Evolutionary conservation across 2,888 invertebrate genomes (phyloP).

Genomic region (Quadroppia sp.): DNA sequence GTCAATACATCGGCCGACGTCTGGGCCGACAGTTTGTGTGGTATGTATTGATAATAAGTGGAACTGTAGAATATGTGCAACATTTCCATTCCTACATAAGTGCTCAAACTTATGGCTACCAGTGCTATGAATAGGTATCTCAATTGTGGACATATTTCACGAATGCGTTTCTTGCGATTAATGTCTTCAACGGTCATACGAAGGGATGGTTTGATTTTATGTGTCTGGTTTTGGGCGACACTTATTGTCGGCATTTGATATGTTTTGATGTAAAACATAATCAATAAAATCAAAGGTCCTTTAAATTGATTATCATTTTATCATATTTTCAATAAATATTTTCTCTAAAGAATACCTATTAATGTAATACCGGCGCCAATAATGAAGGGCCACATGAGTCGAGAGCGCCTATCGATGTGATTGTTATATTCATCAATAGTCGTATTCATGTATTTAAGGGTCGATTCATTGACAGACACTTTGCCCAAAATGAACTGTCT

Average conservation of each 20-base stretch:
- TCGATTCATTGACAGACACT: constrained; percentile 10
- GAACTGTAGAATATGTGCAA: neutral
- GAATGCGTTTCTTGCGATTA: neutral
- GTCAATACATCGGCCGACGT: neutral
- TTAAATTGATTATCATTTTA: neutral
- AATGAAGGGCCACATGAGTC: neutral
- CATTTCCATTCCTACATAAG: neutral
- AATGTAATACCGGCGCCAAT: neutral
- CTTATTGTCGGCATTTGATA: neutral
- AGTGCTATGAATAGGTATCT: neutral
- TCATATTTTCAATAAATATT: no score
- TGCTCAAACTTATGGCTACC: neutral
- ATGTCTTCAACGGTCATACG: neutral
- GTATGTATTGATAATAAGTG: neutral
- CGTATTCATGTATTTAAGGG: neutral
- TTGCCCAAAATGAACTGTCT: constrained; percentile 26
- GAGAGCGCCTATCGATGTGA: neutral
- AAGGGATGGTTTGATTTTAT: neutral
- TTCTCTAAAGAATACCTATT: no score
- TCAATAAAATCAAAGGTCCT: neutral
- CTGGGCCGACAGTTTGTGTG: neutral
- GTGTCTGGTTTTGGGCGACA: neutral
- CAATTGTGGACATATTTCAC: neutral
- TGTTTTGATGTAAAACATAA: neutral
- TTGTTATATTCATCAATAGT: neutral